Percentiles rank a stretch among this genome's conserved stretches.
These are phyloP conservation scores for Ariopsis seemanni DNA, from an alignment of 2,113 vertebrate genomes.

Conservation along the genomic window DNA sequence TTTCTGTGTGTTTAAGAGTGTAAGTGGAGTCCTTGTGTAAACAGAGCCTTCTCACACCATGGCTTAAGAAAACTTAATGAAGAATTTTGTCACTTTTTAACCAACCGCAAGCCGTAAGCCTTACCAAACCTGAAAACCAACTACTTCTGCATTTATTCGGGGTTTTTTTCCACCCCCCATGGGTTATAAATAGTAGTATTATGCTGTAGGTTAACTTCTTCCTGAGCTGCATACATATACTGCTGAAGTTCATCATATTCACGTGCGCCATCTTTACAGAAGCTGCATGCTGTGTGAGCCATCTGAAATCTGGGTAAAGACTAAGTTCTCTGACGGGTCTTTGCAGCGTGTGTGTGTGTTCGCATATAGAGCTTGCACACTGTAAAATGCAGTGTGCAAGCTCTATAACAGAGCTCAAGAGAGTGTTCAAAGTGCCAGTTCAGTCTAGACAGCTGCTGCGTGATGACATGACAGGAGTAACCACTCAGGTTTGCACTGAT, in stretches of 20 bases:
- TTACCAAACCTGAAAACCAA: background rate
- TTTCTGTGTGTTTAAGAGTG: constrained; percentile 16
- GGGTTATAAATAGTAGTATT: background rate
- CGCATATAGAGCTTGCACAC: constrained; percentile 28
- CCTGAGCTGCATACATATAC: background rate
- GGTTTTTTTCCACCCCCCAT: background rate
- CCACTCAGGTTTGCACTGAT: background rate
- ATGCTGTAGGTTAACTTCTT: background rate
- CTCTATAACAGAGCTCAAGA: constrained; percentile 2
- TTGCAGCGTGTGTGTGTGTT: constrained; percentile 28
- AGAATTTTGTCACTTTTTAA: background rate
- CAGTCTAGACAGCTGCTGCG: constrained; percentile 31
- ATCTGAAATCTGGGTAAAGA: constrained; percentile 39
- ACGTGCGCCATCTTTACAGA: background rate
- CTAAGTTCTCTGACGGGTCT: constrained; percentile 16
- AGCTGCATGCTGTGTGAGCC: background rate
- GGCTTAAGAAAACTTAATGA: background rate
- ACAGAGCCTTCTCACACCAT: constrained; percentile 21
- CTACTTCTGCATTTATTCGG: background rate
- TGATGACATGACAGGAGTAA: constrained; percentile 43
- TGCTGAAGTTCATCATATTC: background rate
- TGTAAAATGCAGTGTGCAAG: constrained; percentile 21
- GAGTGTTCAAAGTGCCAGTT: constrained; percentile 36
- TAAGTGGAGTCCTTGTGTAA: constrained; percentile 20
- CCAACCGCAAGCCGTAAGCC: background rate